Base-by-base conservation (phyloP, 2,797 vertebrate species). In the Chiloscyllium punctatum region DNA sequence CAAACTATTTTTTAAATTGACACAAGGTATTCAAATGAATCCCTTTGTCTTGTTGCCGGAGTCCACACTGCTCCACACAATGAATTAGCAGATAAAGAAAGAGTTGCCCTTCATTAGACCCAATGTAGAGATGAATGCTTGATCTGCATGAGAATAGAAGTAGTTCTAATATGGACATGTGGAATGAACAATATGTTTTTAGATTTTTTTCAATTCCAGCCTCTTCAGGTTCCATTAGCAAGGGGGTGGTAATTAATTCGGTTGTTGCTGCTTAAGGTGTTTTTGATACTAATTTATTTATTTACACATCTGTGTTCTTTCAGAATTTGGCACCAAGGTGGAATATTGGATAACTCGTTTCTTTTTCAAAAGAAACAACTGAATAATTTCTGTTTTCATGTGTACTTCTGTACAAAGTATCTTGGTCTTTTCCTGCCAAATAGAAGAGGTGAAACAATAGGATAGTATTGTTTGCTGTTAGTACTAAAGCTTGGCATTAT, bases 171-270 rank as follows among this genome's bases (percentile, higher is more conserved):
- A 97, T 97, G 96, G 96, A 96, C 96, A 97, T 97, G 97, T 97
- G 96, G 96, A 96, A 96, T 94, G 88, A 96, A 97, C 97, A 97
- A 98, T 97, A 96, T 96, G 84, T 96, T 96, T 95, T 95, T 97
- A 96, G 96, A 96, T 96, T 96, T 96, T 62, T 96, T 96, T 94
- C 97, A 97, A 97, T 97, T 97, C 97, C 97, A 97, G 96, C 96
- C 96, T 96, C 97, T 98, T 97, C 98, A 98, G 97, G 97, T 98
- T 97, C 97, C 97, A 98, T 98, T 98, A 98, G 97, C 97, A 96
- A 96, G 96, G 97, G 96, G 42, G 96, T 97, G 97, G 97, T 97
- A 95, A 96, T 97, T 97, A 98, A 97, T 97, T 97, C 97, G 97
- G 96, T 53, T 62, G 37, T 88, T 97, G 96, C 96, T 96, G 96